phyloP scores from a whole-genome alignment of 2,113 vertebrate genomes.

The Zapornia atra region DNA sequence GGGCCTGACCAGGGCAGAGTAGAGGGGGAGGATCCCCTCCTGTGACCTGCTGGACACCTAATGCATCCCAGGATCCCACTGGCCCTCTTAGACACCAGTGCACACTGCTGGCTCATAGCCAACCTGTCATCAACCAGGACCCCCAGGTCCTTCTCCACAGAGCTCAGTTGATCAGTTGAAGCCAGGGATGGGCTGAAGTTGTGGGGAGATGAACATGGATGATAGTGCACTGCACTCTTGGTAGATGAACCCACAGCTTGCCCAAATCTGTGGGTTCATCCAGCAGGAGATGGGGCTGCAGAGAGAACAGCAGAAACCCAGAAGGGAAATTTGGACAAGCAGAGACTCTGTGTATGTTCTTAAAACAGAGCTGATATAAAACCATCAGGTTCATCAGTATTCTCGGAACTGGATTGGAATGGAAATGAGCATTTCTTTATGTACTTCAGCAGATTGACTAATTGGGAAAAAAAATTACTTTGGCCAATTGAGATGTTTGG shows the following conservation, averaged over 20 bases:
- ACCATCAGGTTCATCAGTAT: background rate
- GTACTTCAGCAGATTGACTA: background rate
- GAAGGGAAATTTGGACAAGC: background rate
- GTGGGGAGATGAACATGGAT: background rate
- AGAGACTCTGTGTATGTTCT: background rate
- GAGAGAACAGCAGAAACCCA: background rate
- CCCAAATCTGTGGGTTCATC: background rate
- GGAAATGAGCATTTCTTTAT: background rate
- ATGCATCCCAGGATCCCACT: too few species aligned
- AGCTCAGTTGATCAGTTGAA: background rate
- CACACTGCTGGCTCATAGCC: too few species aligned
- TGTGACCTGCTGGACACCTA: too few species aligned
- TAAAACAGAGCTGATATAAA: background rate
- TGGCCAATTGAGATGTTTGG: background rate
- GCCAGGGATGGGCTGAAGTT: background rate
- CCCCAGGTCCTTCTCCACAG: too few species aligned
- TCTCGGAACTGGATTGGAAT: background rate
- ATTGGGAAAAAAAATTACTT: background rate
- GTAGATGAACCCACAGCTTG: background rate
- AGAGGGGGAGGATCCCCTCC: too few species aligned
- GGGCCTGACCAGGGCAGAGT: too few species aligned
- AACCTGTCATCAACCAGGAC: too few species aligned
- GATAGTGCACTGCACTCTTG: rapidly evolving
- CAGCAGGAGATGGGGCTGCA: background rate
- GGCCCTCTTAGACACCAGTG: too few species aligned